Percentiles rank a stretch among this genome's conserved stretches.
phyloP scores from a whole-genome alignment of 1,140 invertebrate species.

The Drosophila parabipectinata region DNA sequence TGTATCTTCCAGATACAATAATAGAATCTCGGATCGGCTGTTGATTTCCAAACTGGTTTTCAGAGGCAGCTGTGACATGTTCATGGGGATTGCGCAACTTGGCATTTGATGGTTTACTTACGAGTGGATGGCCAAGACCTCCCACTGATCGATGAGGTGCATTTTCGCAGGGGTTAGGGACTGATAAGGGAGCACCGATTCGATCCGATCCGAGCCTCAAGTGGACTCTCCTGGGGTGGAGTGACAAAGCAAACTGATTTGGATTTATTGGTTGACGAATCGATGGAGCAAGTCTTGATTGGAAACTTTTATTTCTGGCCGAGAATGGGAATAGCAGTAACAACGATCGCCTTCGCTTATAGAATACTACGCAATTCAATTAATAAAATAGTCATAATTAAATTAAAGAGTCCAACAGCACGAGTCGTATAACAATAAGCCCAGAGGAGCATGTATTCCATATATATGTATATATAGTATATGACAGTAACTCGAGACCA shows the following conservation, averaged over 20 bases:
- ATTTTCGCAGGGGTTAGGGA: background rate
- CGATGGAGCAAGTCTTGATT: conserved; percentile 20
- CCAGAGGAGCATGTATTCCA: background rate
- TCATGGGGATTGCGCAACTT: conserved; percentile 21
- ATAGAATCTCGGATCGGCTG: background rate
- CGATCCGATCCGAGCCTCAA: too few species aligned
- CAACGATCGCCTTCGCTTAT: conserved; percentile 34
- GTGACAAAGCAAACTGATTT: conserved; percentile 50
- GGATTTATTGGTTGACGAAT: conserved; percentile 27
- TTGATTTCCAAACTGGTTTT: conserved; percentile 28
- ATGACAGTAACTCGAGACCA: conserved; percentile 50
- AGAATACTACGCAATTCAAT: conserved; percentile 67
- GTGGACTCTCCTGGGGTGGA: conserved; percentile 27
- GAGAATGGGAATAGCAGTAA: conserved; percentile 14
- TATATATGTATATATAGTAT: conserved; percentile 8
- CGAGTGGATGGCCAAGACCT: conserved; percentile 64
- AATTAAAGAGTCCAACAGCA: conserved; percentile 57
- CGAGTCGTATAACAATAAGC: conserved; percentile 54
- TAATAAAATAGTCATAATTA: conserved; percentile 79
- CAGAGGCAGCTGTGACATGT: conserved; percentile 10
- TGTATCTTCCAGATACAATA: too few species aligned
- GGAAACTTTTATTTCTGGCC: conserved; percentile 30
- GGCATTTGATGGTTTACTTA: conserved; percentile 34
- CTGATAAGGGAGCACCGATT: too few species aligned
- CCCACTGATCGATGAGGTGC: conserved; percentile 68